Evolutionary conservation across 2,797 vertebrate genomes (phyloP).

Genomic region (Anguilla megastoma): DNA sequence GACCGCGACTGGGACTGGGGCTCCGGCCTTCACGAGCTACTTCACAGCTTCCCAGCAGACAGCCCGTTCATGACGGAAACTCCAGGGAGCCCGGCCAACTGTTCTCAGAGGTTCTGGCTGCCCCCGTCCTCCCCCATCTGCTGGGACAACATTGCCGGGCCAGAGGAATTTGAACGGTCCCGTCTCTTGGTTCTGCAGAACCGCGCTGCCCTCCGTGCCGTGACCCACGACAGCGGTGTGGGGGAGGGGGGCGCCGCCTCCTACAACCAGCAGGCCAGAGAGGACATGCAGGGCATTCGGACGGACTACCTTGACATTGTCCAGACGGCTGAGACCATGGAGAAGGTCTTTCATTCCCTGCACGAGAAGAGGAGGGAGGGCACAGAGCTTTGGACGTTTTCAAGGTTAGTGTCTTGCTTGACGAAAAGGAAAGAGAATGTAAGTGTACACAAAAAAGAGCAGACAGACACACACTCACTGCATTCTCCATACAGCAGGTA

Average conservation of each 20-base stretch:
- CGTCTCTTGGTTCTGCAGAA: conserved; percentile 77
- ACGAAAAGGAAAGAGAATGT: background rate
- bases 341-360: conserved; percentile 71
- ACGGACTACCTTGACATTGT: conserved; percentile 63
- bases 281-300: conserved; percentile 66
- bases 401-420: conserved; percentile 57
- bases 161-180: conserved; percentile 71
- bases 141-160: conserved; percentile 69
- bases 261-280: conserved; percentile 67
- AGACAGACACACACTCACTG: background rate
- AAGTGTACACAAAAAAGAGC: background rate
- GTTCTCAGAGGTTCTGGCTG: conserved; percentile 74
- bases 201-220: conserved; percentile 70
- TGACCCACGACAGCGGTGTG: conserved; percentile 67
- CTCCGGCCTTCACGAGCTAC: conserved; percentile 69
- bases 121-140: conserved; percentile 67
- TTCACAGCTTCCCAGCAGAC: conserved; percentile 73
- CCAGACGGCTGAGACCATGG: conserved; percentile 69
- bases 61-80: conserved; percentile 68
- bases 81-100: conserved; percentile 65
- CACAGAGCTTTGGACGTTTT: conserved; percentile 55
- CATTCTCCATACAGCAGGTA: background rate
- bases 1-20: conserved; percentile 65
- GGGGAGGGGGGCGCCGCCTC: conserved; percentile 63
- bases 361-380: conserved; percentile 69